These are phyloP conservation scores for Pollimyrus isidori DNA, from an alignment of 2,113 vertebrate genomes.

Conservation along the genomic window DNA sequence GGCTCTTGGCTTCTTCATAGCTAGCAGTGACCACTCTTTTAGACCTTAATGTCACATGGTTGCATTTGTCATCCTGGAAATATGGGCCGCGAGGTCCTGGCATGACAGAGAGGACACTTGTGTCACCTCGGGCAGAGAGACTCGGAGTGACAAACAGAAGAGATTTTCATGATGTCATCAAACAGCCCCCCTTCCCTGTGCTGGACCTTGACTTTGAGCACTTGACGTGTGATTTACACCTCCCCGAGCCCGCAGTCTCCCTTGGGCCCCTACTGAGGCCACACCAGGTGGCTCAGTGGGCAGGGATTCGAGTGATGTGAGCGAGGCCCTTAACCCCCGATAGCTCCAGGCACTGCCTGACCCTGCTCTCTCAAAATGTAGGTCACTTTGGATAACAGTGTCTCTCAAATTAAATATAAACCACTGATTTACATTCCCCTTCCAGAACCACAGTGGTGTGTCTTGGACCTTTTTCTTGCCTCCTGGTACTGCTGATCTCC, in stretches of 20 bases:
- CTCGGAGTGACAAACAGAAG: background rate
- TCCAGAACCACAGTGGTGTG: background rate
- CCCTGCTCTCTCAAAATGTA: background rate
- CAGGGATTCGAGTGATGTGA: background rate
- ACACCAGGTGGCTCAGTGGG: background rate
- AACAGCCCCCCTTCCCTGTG: background rate
- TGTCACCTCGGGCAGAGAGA: background rate
- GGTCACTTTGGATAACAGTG: background rate
- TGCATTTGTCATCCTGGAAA: background rate
- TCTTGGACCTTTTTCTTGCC: background rate
- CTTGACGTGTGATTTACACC: background rate
- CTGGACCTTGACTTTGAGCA: background rate
- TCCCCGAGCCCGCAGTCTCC: background rate
- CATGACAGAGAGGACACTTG: background rate
- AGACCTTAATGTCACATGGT: background rate
- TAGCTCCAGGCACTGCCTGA: background rate
- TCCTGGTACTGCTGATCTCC: background rate
- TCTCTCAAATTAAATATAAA: background rate
- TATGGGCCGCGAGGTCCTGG: background rate
- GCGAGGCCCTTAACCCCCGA: background rate
- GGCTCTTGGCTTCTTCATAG: background rate
- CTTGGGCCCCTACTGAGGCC: background rate
- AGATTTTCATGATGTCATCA: background rate
- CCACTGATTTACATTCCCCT: background rate
- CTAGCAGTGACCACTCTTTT: background rate